A percentile compares a stretch with the other conserved stretches of the same genome.
Evolutionary conservation across 2,888 invertebrate species (phyloP).

Genomic region (Mactromeris polynyma): DNA sequence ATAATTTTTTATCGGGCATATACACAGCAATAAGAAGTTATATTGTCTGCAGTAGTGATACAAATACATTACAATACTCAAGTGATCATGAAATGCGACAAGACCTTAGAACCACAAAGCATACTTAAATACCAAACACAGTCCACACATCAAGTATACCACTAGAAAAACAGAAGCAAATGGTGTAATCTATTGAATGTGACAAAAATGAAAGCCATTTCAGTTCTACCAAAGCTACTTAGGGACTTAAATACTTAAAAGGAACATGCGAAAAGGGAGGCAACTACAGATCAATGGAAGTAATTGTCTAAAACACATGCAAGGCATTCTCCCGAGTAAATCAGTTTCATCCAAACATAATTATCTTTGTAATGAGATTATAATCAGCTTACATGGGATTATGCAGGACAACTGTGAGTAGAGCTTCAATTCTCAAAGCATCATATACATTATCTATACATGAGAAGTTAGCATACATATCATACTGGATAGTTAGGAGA

Average conservation of each 20-base stretch:
- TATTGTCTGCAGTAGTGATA: background rate
- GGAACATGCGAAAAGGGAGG: constrained; percentile 10
- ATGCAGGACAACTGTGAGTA: background rate
- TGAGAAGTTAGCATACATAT: background rate
- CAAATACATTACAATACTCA: constrained; percentile 11
- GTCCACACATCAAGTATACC: background rate
- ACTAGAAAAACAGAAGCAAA: constrained; percentile 11
- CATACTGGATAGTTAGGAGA: background rate
- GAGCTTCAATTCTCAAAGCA: background rate
- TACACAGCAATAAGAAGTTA: background rate
- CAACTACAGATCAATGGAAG: background rate
- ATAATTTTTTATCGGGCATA: background rate
- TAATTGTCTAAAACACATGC: constrained; percentile 3
- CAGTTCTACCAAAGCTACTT: background rate
- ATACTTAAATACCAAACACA: constrained; percentile 10
- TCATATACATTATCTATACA: background rate
- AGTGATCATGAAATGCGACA: background rate
- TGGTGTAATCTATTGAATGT: background rate
- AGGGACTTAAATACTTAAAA: background rate
- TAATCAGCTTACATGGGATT: background rate
- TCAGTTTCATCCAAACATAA: background rate
- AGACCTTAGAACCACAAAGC: constrained; percentile 12
- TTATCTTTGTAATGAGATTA: background rate
- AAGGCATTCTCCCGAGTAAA: background rate
- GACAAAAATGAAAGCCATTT: constrained; percentile 13